Evolutionary conservation across 2,888 invertebrate species (phyloP), one percentile per base, ranked within the genome.

Genomic region (Chymomyza caudatula): DNA sequence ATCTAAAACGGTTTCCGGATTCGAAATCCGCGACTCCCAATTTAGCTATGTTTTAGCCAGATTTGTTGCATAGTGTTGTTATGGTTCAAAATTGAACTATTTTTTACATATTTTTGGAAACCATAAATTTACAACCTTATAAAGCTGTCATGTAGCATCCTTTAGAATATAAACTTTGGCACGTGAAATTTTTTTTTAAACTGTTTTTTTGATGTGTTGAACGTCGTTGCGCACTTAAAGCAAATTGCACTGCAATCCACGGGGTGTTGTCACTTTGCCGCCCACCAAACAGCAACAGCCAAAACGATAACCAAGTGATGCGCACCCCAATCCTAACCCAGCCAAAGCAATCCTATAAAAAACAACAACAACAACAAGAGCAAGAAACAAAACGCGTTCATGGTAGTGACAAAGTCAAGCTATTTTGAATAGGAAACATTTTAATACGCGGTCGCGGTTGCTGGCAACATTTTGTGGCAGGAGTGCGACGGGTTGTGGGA

Each of bases 191-290:
- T 47, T 47, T 17, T 47, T 15, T 47, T 17, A n/a, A n/a, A n/a
- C n/a, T n/a, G n/a, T 54, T 54, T 54, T 54, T 54, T 23, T 54
- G 8, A 22, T 52, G 19, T 52, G 20, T 52, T 5, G 13, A 23
- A 23, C 52, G 19, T 22, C 52, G 22, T n/a, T 23, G 60, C 29
- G 75, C 78, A 76, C 76, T 78, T 68, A 59, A 65, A 68, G 70
- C 78, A 77, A 80, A 81, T 84, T 81, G 77, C 79, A 74, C 67
- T 77, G 73, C 68, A 75, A 81, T 80, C 59, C 68, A 47, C 43
- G 59, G 63, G 65, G 72, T 70, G 74, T 69, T 72, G 56, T 67
- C 71, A 29, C 29, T 11, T 69, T 72, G 55, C 71, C 71, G 23
- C 22, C 52, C 52, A 52, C 51, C 29, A 37, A 37, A 37, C 29